Conservation (phyloP, 2,113 vertebrate genomes). For the Haemorhous mexicanus region DNA sequence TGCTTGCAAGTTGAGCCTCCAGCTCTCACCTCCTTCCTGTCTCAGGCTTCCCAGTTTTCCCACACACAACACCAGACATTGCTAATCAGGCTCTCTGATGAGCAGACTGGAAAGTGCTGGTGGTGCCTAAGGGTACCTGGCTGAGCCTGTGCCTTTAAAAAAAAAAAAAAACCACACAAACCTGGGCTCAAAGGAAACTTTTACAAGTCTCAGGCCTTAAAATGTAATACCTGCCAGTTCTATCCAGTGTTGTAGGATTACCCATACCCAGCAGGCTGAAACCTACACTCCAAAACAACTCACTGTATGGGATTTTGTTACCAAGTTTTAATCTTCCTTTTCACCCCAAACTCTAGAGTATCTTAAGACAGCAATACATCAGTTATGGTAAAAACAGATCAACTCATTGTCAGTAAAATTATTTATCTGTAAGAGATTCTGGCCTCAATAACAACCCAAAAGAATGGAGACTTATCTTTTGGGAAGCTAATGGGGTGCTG, state of each 20-base stretch:
- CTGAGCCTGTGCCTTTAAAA: not conserved
- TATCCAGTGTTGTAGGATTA: not conserved
- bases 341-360: not conserved
- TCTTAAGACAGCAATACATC: not conserved
- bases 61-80: not conserved
- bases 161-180: not conserved
- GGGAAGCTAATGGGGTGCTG: not conserved
- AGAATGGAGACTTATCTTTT: not conserved
- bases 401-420: not conserved
- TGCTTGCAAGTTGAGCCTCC: not conserved
- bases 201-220: not conserved
- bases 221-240: not conserved
- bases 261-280: not conserved
- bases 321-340: not conserved
- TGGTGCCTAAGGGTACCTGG: not conserved
- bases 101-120: not conserved
- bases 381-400: not conserved
- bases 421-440: not conserved
- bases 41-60: not conserved
- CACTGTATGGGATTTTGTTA: not conserved
- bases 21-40: not conserved
- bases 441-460: not conserved
- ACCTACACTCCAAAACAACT: not conserved
- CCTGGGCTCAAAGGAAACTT: not conserved
- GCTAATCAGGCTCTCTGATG: not conserved